Evolutionary conservation across 2,113 vertebrate species (phyloP).

Genomic region (Kryptolebias marmoratus): DNA sequence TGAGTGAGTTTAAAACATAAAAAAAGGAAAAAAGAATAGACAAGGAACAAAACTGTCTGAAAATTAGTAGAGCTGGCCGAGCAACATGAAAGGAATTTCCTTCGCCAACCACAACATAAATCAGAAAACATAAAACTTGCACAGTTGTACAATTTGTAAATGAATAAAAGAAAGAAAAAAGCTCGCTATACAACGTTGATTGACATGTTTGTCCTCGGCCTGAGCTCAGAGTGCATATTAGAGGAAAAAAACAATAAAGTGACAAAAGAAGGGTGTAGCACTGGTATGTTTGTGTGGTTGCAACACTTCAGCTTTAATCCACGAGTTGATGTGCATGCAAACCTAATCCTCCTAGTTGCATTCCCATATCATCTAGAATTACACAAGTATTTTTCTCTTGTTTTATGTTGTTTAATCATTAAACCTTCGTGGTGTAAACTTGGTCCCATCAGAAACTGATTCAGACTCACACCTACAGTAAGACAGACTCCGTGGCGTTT

Average conservation of each 20-base stretch:
- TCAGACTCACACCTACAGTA: background rate
- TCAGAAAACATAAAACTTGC: background rate
- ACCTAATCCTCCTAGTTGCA: conserved; percentile 41
- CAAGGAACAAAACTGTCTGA: conserved; percentile 1
- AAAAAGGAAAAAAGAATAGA: background rate
- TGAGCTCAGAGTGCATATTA: background rate
- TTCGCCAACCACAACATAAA: background rate
- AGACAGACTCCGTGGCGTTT: background rate
- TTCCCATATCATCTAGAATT: conserved; percentile 47
- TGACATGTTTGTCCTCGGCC: background rate
- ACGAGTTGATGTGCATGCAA: conserved; percentile 14
- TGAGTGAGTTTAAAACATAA: background rate
- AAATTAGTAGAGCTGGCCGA: conserved; percentile 1
- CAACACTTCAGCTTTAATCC: conserved; percentile 33
- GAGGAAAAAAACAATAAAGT: background rate
- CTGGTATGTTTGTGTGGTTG: conserved; percentile 2
- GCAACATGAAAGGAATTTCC: background rate
- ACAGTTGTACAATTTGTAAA: background rate
- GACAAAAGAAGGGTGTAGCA: conserved; percentile 18
- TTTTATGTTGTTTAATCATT: conserved; percentile 22
- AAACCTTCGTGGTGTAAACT: conserved; percentile 30
- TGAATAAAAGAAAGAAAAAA: background rate
- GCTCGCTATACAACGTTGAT: background rate
- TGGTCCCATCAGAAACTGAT: conserved; percentile 12
- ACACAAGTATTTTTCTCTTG: conserved; percentile 42